Evolutionary conservation across 2,797 vertebrate genomes (phyloP), one percentile per base, ranked within the genome.

Genomic region (Leucoraja ocellata): DNA sequence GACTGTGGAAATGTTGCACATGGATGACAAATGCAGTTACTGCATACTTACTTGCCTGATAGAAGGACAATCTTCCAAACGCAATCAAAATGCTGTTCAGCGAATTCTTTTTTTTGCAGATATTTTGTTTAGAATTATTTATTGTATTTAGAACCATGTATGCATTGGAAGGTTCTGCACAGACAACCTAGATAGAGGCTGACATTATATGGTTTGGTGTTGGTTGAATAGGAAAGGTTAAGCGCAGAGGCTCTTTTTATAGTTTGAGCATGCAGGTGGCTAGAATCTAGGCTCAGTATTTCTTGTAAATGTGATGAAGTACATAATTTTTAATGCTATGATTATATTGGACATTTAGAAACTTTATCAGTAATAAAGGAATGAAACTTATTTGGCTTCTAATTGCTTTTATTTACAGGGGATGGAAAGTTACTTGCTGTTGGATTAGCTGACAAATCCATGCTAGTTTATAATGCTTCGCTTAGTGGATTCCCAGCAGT

Each of bases 371-470:
- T 7, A 71, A 54, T 74, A 76, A 14, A 54, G 23, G 63, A 28
- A 23, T 68, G 5, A 3, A 46, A 68, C 2, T 91, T 91, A 14
- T n/a, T 88, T 39, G 39, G 23, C 10, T 39, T n/a, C 68, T 28
- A 25, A 93, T 71, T 95, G 79, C 95, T 94, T 94, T 79, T 73
- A 94, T 76, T 94, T 95, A 93, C 93, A 99, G 98, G 97, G 65
- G 97, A 98, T 93, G 98, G 98, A 94, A 97, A 96, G 94, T 95
- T 96, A 94, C 95, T 98, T 94, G 97, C 98, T 95, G 99, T 98
- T 91, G 98, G 98, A 95, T 95, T 98, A 94, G 97, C 97, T 95
- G 97, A 98, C 96, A 96, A 94, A 94, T 96, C 97, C 16, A 94
- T 97, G 54, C 95, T 98, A 91, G 93, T 98, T 94, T 97, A 97